Conservation (phyloP, 2,888 invertebrate species). For the Adelognathus sp. region DNA sequence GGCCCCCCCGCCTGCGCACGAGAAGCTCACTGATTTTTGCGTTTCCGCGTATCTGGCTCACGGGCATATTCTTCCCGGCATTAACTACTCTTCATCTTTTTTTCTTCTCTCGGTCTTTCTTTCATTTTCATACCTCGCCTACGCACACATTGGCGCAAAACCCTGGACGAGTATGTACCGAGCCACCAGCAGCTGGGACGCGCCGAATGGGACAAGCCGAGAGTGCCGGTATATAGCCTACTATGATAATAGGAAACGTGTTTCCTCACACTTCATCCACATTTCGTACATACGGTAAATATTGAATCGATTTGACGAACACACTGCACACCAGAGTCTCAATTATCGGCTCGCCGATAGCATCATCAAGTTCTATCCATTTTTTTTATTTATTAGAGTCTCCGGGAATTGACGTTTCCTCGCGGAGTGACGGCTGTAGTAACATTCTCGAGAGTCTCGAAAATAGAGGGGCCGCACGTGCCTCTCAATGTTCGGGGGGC, state of each 20-base stretch:
- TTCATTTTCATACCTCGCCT: constrained; percentile 1
- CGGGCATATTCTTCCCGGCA: constrained; percentile 41
- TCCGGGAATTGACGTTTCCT: not conserved
- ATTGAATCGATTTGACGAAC: not conserved
- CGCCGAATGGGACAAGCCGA: too few species aligned
- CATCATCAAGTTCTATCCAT: not conserved
- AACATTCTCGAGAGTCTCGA: constrained; percentile 26
- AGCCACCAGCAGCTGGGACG: too few species aligned
- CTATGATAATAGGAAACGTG: not conserved
- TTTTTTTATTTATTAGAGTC: constrained; percentile 12
- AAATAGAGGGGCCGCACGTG: constrained; percentile 45
- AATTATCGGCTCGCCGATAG: not conserved
- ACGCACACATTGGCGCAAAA: constrained; percentile 11
- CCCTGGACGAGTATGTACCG: constrained; percentile 13
- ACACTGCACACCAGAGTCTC: not conserved
- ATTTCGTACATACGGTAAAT: not conserved
- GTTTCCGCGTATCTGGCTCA: constrained; percentile 48
- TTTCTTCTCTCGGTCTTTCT: constrained; percentile 12
- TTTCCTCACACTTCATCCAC: not conserved
- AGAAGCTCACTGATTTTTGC: constrained; percentile 54
- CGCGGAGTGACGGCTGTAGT: constrained; percentile 27
- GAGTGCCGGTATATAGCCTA: too few species aligned
- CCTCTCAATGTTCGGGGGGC: constrained; percentile 11
- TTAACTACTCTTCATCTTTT: constrained; percentile 16
- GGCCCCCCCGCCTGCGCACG: constrained; percentile 1